Percentiles rank a stretch among this genome's conserved stretches.
Evolutionary conservation across 2,113 vertebrate genomes (phyloP).

Genomic region (Brachionichthys hirsutus): DNA sequence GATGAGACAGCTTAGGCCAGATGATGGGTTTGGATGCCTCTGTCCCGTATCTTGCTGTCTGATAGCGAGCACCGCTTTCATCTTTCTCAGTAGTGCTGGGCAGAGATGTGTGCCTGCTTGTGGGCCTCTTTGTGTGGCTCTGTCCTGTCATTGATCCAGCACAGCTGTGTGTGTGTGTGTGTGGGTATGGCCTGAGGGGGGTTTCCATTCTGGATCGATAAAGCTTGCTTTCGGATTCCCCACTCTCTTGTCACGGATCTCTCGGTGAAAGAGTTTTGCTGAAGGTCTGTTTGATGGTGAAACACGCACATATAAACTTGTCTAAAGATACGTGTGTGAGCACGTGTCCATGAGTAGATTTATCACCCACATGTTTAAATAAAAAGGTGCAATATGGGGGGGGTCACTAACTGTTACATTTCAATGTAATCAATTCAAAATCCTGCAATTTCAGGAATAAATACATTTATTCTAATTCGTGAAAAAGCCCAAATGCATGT

Average conservation of each 20-base stretch:
- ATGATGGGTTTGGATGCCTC: constrained; percentile 64
- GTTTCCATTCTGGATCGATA: constrained; percentile 80
- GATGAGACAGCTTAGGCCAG: constrained; percentile 75
- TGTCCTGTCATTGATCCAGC: constrained; percentile 76
- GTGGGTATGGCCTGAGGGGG: constrained; percentile 69
- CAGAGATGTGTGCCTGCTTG: constrained; percentile 30
- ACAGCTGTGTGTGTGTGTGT: constrained; percentile 52
- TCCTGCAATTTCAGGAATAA: too few species aligned
- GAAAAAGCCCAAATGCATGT: background rate
- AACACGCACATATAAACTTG: constrained; percentile 59
- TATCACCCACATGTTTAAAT: too few species aligned
- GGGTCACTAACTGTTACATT: too few species aligned
- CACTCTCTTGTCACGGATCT: constrained; percentile 74
- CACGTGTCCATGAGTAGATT: too few species aligned
- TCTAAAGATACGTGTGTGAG: constrained; percentile 13
- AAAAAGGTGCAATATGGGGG: too few species aligned
- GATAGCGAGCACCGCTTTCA: constrained; percentile 65
- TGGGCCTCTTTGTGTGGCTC: constrained; percentile 65
- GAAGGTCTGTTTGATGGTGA: constrained; percentile 65
- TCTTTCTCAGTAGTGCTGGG: constrained; percentile 55
- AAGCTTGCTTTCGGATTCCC: constrained; percentile 77
- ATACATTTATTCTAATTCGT: too few species aligned
- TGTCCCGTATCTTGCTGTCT: constrained; percentile 64
- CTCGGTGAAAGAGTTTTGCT: constrained; percentile 63
- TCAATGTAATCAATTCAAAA: too few species aligned